Conservation (phyloP, 1,140 invertebrate species). For the Drosophila nasuta region DNA sequence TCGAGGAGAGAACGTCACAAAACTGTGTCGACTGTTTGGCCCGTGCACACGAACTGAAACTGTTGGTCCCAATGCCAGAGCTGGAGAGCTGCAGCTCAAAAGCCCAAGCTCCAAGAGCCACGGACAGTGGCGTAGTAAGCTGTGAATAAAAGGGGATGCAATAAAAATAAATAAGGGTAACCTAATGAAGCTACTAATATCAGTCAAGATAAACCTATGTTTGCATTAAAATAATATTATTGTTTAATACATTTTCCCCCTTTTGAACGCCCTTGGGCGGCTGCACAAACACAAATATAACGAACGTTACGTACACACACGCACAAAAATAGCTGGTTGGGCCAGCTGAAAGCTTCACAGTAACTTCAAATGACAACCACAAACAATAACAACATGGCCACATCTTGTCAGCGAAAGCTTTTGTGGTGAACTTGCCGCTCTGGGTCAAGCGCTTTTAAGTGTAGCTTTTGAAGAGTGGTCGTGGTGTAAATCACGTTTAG, state of each 20-base stretch:
- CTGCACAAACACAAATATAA: slow-evolving; percentile 15
- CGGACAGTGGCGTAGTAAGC: slow-evolving; percentile 11
- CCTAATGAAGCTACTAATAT: background rate
- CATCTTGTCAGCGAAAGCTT: slow-evolving; percentile 23
- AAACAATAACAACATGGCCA: slow-evolving; percentile 23
- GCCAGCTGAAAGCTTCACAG: slow-evolving; percentile 55
- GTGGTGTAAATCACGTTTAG: slow-evolving; percentile 4
- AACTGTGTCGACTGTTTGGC: slow-evolving; percentile 64
- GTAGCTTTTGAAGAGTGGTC: slow-evolving; percentile 17
- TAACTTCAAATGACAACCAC: slow-evolving; percentile 6
- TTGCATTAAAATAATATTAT: background rate
- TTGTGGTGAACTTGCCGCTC: slow-evolving; percentile 10
- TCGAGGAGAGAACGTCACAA: slow-evolving; percentile 36
- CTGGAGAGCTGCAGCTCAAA: slow-evolving; percentile 55
- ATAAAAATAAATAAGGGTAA: background rate
- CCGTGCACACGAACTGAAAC: slow-evolving; percentile 65
- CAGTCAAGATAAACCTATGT: background rate
- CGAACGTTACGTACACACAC: slow-evolving; percentile 24
- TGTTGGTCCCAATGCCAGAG: slow-evolving; percentile 35
- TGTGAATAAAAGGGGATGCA: background rate
- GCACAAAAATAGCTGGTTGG: slow-evolving; percentile 50
- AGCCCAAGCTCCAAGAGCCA: slow-evolving; percentile 35
- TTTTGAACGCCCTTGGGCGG: slow-evolving; percentile 12
- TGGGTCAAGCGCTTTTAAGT: slow-evolving; percentile 25
- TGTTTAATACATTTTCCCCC: background rate